Conservation (phyloP, 2,797 vertebrate species). For the Dallia pectoralis region DNA sequence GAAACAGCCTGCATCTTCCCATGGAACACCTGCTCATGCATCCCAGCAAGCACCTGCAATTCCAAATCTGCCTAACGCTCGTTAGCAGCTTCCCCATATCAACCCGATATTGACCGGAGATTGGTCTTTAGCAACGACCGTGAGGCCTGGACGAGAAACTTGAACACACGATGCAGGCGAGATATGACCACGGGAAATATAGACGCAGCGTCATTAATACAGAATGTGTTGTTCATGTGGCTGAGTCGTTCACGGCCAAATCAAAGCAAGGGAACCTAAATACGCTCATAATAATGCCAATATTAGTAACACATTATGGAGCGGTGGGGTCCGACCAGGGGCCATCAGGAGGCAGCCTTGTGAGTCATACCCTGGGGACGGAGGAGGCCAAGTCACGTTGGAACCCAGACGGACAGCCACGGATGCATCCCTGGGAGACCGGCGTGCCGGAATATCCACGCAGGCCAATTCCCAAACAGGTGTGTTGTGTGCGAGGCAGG, state of each 20-base stretch:
- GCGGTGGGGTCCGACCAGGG: slow-evolving; percentile 35
- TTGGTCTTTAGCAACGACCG: slow-evolving; percentile 5
- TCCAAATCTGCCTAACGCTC: background rate
- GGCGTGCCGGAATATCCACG: slow-evolving; percentile 73
- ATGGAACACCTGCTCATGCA: background rate
- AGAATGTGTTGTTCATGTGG: slow-evolving; percentile 36
- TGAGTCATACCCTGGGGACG: slow-evolving; percentile 61
- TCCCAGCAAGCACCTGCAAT: slow-evolving; percentile 11
- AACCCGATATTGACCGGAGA: background rate
- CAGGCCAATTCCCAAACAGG: slow-evolving; percentile 70
- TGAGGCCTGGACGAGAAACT: slow-evolving; percentile 8
- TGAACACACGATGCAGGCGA: background rate
- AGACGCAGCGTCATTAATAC: slow-evolving; percentile 26
- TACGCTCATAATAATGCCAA: slow-evolving; percentile 46
- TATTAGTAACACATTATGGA: slow-evolving; percentile 56
- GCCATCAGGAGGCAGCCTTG: slow-evolving; percentile 51
- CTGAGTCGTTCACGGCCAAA: slow-evolving; percentile 58
- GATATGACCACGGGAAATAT: slow-evolving; percentile 19
- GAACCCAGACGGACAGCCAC: slow-evolving; percentile 73
- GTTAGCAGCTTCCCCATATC: slow-evolving; percentile 3
- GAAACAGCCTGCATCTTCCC: slow-evolving; percentile 44
- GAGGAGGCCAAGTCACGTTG: slow-evolving; percentile 58
- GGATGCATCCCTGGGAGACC: slow-evolving; percentile 73
- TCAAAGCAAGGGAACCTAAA: slow-evolving; percentile 49
- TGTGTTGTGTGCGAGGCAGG: slow-evolving; percentile 52